Base-by-base conservation (phyloP, 1,140 invertebrate species). In the Trinorchestia longiramus region DNA sequence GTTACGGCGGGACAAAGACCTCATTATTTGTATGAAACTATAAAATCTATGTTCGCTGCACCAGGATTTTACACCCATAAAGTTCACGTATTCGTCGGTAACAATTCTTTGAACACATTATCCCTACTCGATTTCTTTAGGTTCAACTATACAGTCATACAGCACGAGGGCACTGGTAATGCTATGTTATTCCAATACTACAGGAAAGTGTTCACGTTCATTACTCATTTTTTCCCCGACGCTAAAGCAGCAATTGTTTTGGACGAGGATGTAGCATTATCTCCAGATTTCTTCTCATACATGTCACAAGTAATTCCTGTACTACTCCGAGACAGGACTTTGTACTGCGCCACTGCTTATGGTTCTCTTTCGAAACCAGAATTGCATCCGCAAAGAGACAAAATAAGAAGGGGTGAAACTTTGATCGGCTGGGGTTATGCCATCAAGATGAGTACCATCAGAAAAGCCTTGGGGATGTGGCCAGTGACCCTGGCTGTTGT, bases 231-330 rank as follows among this genome's bases (percentile, higher is more conserved):
- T 90, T 96, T 47, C 36, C 41, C 43, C 0, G 0, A 53, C 47
- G 41, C 95, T 40, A 45, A 57, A 23, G 87, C 53, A 41, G 87
- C n/a, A 44, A 96, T 96, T 17, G 42, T 96, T 41, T 45, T 96
- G n/a, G 95, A 96, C 43, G 95, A 96, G 44, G 95, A 96, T 44
- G 95, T 96, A 41, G 77, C 88, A 41, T 41, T 96, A n/a, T 96
- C 95, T 43, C 41, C 87, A n/a, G 95, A 96, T 91, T 96, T 96
- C 88, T 96, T 96, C 44, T 96, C 95, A 11, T 96, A 96, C 45
- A 87, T 96, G 53, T 44, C 57, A 43, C 95, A 96, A 87, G 90
- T 92, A 6, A 91, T 96, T 41, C 87, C 53, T 28, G 87, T 96
- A 45, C 42, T 96, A 40, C 17, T 62, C 11, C 15, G 47, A 0